Evolutionary conservation across 2,113 vertebrate species (phyloP), one percentile per base, ranked within the genome.

Genomic region (Epinephelus lanceolatus): DNA sequence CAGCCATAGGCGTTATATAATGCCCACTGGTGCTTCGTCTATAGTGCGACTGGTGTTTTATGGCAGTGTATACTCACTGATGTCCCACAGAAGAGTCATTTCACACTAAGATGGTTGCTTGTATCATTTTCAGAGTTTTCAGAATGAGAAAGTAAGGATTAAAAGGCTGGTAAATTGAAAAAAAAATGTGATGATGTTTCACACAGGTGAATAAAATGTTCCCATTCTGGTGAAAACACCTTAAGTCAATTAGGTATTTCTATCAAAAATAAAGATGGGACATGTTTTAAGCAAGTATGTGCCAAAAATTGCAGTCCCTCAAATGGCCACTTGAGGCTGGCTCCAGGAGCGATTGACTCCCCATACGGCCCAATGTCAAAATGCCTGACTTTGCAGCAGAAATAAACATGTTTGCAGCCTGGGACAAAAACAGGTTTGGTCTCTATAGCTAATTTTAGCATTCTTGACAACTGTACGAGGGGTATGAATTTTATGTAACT

Each of bases 1-100:
- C 8, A 84, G 65, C 55, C n/a, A 11, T 47, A 25, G 18, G 80
- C 37, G 76, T 92, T 92, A 92, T 88, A 89, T 87, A 92, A 93
- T 63, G 80, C 33, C 67, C 71, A 68, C 56, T 37, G 79, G 81
- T 49, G 80, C 37, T 53, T 81, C 70, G 65, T 81, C 23, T 83
- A 42, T 71, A 60, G 83, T 49, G 19, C 66, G 60, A 56, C 55
- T 27, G 71, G 68, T 55, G 77, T 80, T 91, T 86, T 86, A 83
- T 27, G 84, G 71, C 68, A 78, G 66, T 45, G 81, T 90, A 57
- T 65, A 69, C 56, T 72, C 61, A 71, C 72, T 23, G 63, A 25
- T 60, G 23, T 49, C 66, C 75, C 27, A 66, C 80, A 80, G 67
- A 83, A 68, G 73, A 66, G 62, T 27, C 52, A 21, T 45, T 45